Conservation (phyloP, 2,888 invertebrate species). For the Tipula unca region DNA sequence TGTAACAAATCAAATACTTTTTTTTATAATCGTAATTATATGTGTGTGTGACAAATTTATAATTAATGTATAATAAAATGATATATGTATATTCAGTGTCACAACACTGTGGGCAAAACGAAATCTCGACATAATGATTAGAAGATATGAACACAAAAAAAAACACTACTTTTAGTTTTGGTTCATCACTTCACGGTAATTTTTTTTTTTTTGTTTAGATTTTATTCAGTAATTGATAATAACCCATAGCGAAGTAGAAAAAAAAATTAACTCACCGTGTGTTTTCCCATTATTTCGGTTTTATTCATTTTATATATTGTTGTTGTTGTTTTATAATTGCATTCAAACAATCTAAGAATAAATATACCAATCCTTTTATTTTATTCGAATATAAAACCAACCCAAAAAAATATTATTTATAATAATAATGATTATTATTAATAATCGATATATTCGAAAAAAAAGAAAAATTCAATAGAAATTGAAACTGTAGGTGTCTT, state of each 20-base stretch:
- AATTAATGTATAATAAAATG: not conserved
- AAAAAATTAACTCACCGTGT: slow-evolving; percentile 9
- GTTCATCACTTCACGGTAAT: slow-evolving; percentile 2
- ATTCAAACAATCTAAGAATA: not conserved
- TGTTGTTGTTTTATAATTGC: not conserved
- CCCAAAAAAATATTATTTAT: not conserved
- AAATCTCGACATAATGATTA: not conserved
- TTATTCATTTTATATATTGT: not conserved
- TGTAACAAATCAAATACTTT: not conserved
- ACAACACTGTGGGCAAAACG: not conserved
- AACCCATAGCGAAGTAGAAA: not conserved
- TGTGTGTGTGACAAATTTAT: slow-evolving; percentile 3
- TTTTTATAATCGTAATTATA: not conserved
- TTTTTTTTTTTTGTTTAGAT: not conserved
- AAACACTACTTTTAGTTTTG: not conserved
- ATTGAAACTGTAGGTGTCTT: slow-evolving; percentile 14
- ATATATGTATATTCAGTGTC: not conserved
- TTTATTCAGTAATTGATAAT: not conserved
- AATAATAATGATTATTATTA: not conserved
- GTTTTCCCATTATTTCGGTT: not conserved
- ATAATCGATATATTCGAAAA: not conserved
- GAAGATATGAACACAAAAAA: not conserved
- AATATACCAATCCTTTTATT: not conserved
- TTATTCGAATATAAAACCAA: not conserved
- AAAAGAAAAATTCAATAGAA: not conserved